These are phyloP conservation scores for Tachysurus fulvidraco DNA, from an alignment of 2,113 vertebrate species.

Conservation along the genomic window DNA sequence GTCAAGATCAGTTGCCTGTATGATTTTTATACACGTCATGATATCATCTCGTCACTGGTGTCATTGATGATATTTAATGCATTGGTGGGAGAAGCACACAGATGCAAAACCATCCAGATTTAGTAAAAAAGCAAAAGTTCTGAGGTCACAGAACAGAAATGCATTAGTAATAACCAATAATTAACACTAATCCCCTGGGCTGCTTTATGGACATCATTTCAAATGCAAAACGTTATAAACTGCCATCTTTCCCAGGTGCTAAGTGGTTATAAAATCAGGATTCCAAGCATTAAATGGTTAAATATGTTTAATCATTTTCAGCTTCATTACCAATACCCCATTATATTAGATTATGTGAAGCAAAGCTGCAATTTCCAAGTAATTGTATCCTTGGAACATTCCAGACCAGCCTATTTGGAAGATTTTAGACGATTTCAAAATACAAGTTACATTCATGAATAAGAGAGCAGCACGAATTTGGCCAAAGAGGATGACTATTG, in stretches of 20 bases:
- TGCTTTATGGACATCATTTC: constrained; percentile 70
- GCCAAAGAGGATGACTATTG: constrained; percentile 16
- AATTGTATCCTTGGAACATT: constrained; percentile 19
- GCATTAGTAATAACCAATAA: constrained; percentile 78
- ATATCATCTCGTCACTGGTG: neutral
- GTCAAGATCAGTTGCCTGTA: constrained; percentile 11
- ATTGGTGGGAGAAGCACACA: constrained; percentile 46
- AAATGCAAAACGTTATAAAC: constrained; percentile 32
- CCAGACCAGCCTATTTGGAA: constrained; percentile 15
- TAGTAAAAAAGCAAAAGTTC: constrained; percentile 63
- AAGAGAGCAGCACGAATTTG: neutral
- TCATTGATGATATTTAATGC: neutral
- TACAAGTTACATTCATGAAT: neutral
- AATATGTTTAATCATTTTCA: constrained; percentile 31
- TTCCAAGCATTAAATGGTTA: constrained; percentile 35
- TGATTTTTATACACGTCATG: neutral
- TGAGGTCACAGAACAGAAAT: constrained; percentile 67
- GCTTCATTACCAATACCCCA: constrained; percentile 10
- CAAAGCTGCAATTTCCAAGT: constrained; percentile 12
- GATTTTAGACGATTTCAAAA: constrained; percentile 9
- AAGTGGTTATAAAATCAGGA: constrained; percentile 22
- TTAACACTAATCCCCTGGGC: constrained; percentile 72
- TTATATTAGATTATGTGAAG: constrained; percentile 7
- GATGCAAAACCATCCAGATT: constrained; percentile 62
- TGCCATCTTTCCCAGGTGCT: constrained; percentile 26